Percentiles rank a stretch among this genome's conserved stretches.
Conservation (phyloP, 2,888 invertebrate genomes). For the Schrankia costaestrigalis region DNA sequence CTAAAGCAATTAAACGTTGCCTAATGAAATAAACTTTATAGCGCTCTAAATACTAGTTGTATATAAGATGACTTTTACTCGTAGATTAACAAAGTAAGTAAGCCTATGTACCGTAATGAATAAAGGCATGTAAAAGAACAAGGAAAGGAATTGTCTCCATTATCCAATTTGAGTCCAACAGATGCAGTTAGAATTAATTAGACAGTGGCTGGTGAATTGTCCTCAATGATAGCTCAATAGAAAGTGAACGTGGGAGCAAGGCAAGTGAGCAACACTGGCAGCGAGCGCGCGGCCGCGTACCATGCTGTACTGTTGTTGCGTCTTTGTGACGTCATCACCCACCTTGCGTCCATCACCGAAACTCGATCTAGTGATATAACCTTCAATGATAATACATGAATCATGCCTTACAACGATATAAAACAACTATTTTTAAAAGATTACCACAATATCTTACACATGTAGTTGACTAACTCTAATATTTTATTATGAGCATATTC, state of each 20-base stretch:
- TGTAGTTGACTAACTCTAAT: slow-evolving; percentile 8
- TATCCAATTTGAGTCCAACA: slow-evolving; percentile 9
- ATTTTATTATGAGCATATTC: slow-evolving; percentile 5
- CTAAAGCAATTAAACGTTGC: slow-evolving; percentile 1
- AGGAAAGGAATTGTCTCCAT: slow-evolving; percentile 1
- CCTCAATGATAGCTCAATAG: slow-evolving; percentile 48
- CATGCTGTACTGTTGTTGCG: slow-evolving; percentile 14
- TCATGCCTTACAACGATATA: slow-evolving; percentile 27
- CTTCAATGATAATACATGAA: slow-evolving; percentile 31
- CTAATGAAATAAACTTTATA: slow-evolving; percentile 4
- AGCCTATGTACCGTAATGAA: no score
- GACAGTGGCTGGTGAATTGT: slow-evolving; percentile 31
- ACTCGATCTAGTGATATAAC: slow-evolving; percentile 29
- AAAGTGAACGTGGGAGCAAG: slow-evolving; percentile 65
- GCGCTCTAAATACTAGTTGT: no score
- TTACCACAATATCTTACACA: slow-evolving; percentile 21
- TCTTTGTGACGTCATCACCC: slow-evolving; percentile 33
- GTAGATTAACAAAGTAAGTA: no score
- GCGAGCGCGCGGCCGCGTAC: slow-evolving; percentile 30
- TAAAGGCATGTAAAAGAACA: not conserved
- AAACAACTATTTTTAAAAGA: slow-evolving; percentile 30
- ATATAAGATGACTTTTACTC: no score
- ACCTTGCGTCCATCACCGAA: slow-evolving; percentile 12
- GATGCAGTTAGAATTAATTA: slow-evolving; percentile 29
- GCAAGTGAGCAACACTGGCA: slow-evolving; percentile 15